Percentiles rank a stretch among this genome's conserved stretches.
These are phyloP conservation scores for Netelia fuscicornis DNA, from an alignment of 2,888 invertebrate species.

Conservation along the genomic window DNA sequence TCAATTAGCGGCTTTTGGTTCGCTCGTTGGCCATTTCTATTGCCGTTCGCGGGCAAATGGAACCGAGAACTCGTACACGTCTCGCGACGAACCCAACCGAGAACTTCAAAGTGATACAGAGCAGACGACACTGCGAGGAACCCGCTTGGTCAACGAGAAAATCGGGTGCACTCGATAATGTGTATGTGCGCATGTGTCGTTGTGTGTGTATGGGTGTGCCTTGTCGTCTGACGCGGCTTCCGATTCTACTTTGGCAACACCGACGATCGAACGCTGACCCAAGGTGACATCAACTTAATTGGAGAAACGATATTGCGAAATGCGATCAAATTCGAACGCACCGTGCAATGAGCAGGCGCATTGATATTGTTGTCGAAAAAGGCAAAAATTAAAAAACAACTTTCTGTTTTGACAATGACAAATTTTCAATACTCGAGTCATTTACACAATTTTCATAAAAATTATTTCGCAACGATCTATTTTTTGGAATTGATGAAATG, in stretches of 20 bases:
- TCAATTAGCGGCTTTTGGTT: slow-evolving; percentile 68
- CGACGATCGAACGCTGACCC: slow-evolving; percentile 32
- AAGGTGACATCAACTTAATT: slow-evolving; percentile 80
- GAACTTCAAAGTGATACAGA: slow-evolving; percentile 67
- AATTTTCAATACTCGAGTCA: no score
- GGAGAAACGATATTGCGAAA: slow-evolving; percentile 28
- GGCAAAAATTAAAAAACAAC: no score
- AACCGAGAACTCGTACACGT: slow-evolving; percentile 13
- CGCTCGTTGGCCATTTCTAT: slow-evolving; percentile 52
- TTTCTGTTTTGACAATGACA: no score
- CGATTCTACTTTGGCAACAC: slow-evolving; percentile 22
- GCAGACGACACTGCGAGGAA: slow-evolving; percentile 41
- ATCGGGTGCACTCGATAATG: slow-evolving; percentile 32
- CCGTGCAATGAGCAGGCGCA: not conserved
- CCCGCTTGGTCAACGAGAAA: slow-evolving; percentile 47
- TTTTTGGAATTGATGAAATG: no score
- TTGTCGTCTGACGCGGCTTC: not conserved
- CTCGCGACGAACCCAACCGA: slow-evolving; percentile 8
- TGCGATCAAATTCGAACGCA: slow-evolving; percentile 4
- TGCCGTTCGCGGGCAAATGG: slow-evolving; percentile 46
- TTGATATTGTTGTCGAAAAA: not conserved
- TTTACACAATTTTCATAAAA: no score
- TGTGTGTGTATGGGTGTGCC: not conserved
- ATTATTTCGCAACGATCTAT: no score
- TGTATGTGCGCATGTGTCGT: not conserved